Base-by-base conservation (phyloP, 1,140 invertebrate species). In the Chlorops oryzae region DNA sequence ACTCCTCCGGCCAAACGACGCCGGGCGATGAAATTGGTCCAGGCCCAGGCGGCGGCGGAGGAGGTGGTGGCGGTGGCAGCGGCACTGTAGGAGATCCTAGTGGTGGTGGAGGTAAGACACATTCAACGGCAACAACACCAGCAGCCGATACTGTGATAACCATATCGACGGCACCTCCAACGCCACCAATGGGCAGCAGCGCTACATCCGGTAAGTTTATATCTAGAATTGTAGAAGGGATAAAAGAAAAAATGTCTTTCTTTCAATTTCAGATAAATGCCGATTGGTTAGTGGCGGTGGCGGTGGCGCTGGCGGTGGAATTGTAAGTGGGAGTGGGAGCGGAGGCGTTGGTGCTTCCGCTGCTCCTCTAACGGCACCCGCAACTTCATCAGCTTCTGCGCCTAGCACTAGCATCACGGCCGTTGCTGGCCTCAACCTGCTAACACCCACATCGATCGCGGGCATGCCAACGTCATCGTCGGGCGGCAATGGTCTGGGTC, bases 401-500 rank as follows among this genome's bases (percentile, higher is more conserved):
- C 61, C 72, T 32, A 42, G 48, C 65, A 42, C 58, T 48, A 21
- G 53, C 52, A 58, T 67, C 40, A 64, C 67, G 21, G 57, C 73
- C 22, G 57, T 63, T 57, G 52, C 57, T 49, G 62, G 72, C 50
- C 59, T 72, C 72, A 59, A 61, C 58, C 53, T 62, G 51, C 55
- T 66, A 48, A 52, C 63, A 47, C 39, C 62, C 40, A 59, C 64
- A 55, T 59, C 63, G 53, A n/a, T n/a, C n/a, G n/a, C n/a, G n/a
- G n/a, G n/a, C n/a, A 64, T 65, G 53, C 57, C 62, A 4, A 62
- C 65, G 74, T 60, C 70, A 72, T 50, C 69, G 64, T 39, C 76
- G 65, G 70, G 78, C 64, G 66, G 78, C 62, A 75, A 80, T 50
- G 77, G 80, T 56, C 74, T 86, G 46, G 83, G 84, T 13, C 80